These are phyloP conservation scores for Athene noctua DNA, from an alignment of 2,113 vertebrate species.

Conservation along the genomic window DNA sequence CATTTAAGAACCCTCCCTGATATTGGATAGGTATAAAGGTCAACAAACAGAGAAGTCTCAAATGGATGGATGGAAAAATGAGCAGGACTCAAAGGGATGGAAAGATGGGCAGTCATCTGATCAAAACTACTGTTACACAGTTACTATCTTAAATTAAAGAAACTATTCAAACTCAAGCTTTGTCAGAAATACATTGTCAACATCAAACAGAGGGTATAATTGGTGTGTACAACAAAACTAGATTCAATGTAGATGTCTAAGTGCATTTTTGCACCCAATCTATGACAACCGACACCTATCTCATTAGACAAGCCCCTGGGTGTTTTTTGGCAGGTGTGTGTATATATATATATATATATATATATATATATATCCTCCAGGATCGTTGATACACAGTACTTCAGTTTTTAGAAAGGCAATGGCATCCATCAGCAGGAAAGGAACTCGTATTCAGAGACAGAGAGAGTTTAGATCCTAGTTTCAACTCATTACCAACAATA, in stretches of 20 bases:
- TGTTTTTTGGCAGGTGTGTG: not conserved
- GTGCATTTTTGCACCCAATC: not conserved
- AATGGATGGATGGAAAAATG: not conserved
- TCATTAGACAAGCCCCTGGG: not conserved
- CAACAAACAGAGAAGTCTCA: not conserved
- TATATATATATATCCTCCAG: not conserved
- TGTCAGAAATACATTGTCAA: not conserved
- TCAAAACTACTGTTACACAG: not conserved
- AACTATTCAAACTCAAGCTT: not conserved
- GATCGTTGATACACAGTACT: not conserved
- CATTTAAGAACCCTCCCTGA: too few relatives aligned
- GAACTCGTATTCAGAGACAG: not conserved
- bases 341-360: not conserved
- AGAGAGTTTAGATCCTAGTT: not conserved
- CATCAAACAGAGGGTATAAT: not conserved
- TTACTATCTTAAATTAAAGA: not conserved
- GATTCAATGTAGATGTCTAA: not conserved
- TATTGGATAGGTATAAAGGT: not conserved
- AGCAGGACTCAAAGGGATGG: not conserved
- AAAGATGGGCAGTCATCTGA: not conserved
- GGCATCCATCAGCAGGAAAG: not conserved
- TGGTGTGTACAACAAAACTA: not conserved
- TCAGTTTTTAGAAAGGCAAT: not conserved
- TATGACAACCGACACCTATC: not conserved
- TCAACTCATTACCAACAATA: not conserved